Evolutionary conservation across 2,113 vertebrate genomes (phyloP), one percentile per base, ranked within the genome.

Genomic region (Clarias gariepinus): DNA sequence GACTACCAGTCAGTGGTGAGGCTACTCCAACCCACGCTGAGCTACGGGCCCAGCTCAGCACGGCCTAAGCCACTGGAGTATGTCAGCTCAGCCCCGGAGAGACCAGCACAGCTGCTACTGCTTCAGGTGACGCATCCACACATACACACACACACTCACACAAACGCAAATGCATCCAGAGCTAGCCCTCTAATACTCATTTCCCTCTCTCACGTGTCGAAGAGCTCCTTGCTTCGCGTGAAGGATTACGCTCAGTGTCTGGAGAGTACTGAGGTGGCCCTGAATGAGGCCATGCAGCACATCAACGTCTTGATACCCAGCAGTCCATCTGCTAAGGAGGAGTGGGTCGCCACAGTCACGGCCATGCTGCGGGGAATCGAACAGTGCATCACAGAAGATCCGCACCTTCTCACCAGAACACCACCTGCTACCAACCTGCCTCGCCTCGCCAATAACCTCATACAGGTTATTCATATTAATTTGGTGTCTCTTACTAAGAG

Each of bases 211-310:
- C 23, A 33, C 21, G 2, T 87, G 36, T 12, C 30, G 23, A 13
- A 99, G 98, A 97, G 97, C 87, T 98, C 98, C n/a, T 92, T 99
- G 87, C 93, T 99, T 87, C 96, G 95, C 87, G 92, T 96, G 83
- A 91, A 96, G 92, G 97, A 99, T 91, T 95, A 95, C 90, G 94
- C 90, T 88, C 96, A 97, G 88, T 99, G 98, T 91, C 94, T 99
- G 52, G 96, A 98, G 88, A 96, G 93, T 92, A 97, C 98, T 0
- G 98, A 98, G n/a, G 94, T 98, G 91, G 95, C 98, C 25, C 93
- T 99, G 89, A 95, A 98, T 0, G 98, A 99, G 93, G 96, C 98
- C 6, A 92, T 98, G 88, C 98, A 98, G 93, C 97, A 99, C 91
- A 96, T 99, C 93, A 95, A 95, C 85, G 96, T 95, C 28, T 87